Base-by-base conservation (phyloP, 2,113 vertebrate species). In the Sorex fumeus region DNA sequence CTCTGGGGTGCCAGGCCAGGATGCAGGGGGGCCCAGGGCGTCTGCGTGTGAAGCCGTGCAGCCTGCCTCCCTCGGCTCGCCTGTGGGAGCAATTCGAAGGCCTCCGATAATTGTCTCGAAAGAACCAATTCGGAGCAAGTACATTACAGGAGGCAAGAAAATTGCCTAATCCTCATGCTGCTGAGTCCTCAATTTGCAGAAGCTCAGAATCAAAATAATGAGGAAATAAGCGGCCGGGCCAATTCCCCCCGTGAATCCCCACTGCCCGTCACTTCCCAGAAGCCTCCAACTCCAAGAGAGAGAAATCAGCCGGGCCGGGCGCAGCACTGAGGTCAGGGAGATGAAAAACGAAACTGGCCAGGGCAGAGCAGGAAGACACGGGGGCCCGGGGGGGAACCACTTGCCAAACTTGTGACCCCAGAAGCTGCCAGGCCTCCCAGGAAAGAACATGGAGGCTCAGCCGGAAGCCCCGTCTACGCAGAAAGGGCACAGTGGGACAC, bases 131-230 rank as follows among this genome's bases (percentile, higher is more conserved):
- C 67, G 50, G 93, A 91, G 76, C 92, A 92, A 92, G 94, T 53
- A 53, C 85, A 88, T 96, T 93, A 74, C 12, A 93, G 93, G 62
- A 93, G 87, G 85, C 83, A 78, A 84, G 92, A 86, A 93, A 94
- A 96, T 90, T 76, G 67, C 75, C 88, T 93, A 72, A 95, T 95
- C 83, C 93, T 66, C 15, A 0, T 28, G 47, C 80, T 91, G 90
- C 88, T 91, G 94, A 94, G 90, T 85, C 88, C 64, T 94, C 85
- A 66, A 74, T 96, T 95, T 94, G 88, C 74, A 91, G 93, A 36
- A 64, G 36, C 83, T 95, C 47, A 8, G 83, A 95, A 93, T 93
- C 82, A 86, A 93, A 95, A 86, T 94, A 95, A 90, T 77, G 76
- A 96, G 90, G 78, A 90, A 95, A 91, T 86, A 82, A 71, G 69